These are phyloP conservation scores for Arvicanthis niloticus DNA, from an alignment of 2,113 vertebrate genomes.

Conservation along the genomic window DNA sequence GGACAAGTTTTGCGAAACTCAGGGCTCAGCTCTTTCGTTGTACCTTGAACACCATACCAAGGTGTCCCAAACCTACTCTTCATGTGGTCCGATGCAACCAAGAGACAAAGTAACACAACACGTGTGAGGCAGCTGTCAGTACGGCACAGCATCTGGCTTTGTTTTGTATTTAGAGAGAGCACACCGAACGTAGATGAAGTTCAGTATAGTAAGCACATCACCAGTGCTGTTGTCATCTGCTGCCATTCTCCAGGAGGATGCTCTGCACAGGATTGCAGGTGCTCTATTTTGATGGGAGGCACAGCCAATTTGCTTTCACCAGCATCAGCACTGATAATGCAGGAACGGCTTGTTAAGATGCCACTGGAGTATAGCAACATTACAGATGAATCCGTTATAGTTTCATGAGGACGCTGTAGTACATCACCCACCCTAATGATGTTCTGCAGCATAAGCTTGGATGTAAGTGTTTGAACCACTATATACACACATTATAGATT, in stretches of 20 bases:
- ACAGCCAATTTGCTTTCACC: background rate
- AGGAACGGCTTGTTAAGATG: background rate
- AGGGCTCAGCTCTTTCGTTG: background rate
- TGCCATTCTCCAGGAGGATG: too few species aligned
- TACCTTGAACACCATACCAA: background rate
- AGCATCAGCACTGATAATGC: background rate
- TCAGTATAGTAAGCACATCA: background rate
- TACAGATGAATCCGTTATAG: background rate
- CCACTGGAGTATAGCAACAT: too few species aligned
- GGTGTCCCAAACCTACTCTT: background rate
- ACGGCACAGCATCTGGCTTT: background rate
- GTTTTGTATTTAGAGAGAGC: background rate
- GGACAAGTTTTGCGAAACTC: background rate
- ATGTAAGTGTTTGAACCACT: background rate
- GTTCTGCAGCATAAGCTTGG: background rate
- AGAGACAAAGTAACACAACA: background rate
- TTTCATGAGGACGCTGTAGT: too few species aligned
- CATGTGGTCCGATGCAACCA: background rate
- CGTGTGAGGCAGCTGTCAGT: background rate
- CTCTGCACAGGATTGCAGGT: background rate
- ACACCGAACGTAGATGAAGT: background rate
- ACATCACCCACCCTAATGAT: background rate
- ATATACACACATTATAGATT: background rate
- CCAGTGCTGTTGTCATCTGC: background rate
- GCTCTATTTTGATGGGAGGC: background rate